Conservation (phyloP, 37 sponge, comb jelly and placozoan species). For the Geodia barretti region DNA sequence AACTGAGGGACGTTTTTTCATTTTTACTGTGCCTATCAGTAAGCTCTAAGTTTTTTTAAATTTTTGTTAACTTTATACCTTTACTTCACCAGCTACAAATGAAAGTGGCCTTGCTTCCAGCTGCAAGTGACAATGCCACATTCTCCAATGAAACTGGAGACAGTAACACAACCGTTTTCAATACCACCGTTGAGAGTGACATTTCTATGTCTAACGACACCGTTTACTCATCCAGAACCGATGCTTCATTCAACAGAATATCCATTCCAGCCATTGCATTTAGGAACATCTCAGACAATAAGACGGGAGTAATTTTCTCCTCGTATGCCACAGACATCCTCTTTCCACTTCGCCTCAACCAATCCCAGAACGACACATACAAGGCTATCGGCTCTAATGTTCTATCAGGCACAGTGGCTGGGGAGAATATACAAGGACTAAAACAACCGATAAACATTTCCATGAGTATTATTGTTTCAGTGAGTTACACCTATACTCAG, state of each 20-base stretch:
- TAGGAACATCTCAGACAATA: neutral
- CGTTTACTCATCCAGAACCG: too few species aligned
- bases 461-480: neutral
- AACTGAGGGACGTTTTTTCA: too few species aligned
- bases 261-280: slow-evolving; percentile 22
- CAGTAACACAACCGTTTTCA: too few species aligned
- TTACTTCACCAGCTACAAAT: too few species aligned
- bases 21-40: too few species aligned
- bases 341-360: slow-evolving; percentile 22
- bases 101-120: too few species aligned
- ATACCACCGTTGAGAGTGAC: too few species aligned
- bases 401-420: slow-evolving; percentile 12
- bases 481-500: neutral
- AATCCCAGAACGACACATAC: neutral
- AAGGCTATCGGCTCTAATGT: slow-evolving; percentile 26
- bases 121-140: too few species aligned
- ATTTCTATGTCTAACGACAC: too few species aligned
- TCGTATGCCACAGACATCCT: slow-evolving; percentile 23
- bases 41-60: too few species aligned
- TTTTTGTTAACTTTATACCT: too few species aligned
- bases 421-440: slow-evolving; percentile 5
- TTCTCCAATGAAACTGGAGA: too few species aligned
- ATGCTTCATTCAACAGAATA: slow-evolving; percentile 4
- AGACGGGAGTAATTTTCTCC: slow-evolving; percentile 28
- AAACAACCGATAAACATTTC: neutral